Evolutionary conservation across 2,888 invertebrate species (phyloP).

Genomic region (Drosophila limbata): DNA sequence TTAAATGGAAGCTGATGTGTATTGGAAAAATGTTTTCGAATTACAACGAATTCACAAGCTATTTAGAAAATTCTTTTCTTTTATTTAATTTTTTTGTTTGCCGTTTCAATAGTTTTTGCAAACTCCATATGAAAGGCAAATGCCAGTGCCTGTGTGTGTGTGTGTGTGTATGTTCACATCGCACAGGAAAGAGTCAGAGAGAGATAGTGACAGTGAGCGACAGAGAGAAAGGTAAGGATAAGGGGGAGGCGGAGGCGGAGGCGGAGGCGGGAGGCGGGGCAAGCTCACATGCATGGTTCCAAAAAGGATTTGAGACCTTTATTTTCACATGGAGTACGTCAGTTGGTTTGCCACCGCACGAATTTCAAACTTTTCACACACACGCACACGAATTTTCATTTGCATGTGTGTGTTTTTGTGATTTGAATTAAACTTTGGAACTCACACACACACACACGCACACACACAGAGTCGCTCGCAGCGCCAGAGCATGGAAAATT

Average conservation of each 20-base stretch:
- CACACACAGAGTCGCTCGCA: conserved; percentile 36
- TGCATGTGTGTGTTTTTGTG: conserved; percentile 72
- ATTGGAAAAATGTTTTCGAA: conserved; percentile 58
- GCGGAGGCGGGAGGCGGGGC: conserved; percentile 5
- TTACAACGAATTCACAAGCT: conserved; percentile 71
- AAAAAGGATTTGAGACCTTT: conserved; percentile 80
- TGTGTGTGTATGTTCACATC: conserved; percentile 30
- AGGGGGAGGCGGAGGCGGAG: conserved; percentile 2
- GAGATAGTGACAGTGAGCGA: background rate
- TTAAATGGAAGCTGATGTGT: background rate
- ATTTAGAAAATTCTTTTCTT: conserved; percentile 56
- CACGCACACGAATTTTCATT: conserved; percentile 56
- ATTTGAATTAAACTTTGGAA: conserved; percentile 80
- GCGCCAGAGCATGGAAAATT: conserved; percentile 69
- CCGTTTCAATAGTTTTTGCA: conserved; percentile 55
- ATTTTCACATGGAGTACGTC: conserved; percentile 76
- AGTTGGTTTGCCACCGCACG: conserved; percentile 77
- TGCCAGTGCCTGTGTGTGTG: conserved; percentile 19
- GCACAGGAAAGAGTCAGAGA: conserved; percentile 1
- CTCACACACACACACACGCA: conserved; percentile 43
- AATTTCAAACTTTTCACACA: conserved; percentile 78
- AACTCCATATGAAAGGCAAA: conserved; percentile 33
- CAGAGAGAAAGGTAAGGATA: background rate
- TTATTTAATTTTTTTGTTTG: conserved; percentile 28
- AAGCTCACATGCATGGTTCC: conserved; percentile 46